phyloP scores from a whole-genome alignment of 2,797 vertebrate species.

The Buphagus erythrorhynchus region DNA sequence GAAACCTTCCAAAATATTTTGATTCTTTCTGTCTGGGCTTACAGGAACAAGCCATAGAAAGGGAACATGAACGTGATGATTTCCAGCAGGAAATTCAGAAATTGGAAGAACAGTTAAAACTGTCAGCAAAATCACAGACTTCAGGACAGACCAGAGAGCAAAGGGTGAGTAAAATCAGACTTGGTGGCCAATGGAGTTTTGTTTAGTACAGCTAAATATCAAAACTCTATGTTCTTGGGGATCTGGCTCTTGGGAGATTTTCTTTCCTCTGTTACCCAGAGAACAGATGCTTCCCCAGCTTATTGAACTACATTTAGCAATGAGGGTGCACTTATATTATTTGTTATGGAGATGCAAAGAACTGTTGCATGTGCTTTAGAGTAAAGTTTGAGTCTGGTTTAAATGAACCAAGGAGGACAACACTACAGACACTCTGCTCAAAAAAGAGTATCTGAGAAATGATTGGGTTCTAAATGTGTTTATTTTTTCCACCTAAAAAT shows the following conservation, averaged over 20 bases:
- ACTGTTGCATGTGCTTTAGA: not conserved
- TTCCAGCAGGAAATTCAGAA: slow-evolving; percentile 95
- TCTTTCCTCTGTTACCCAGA: not conserved
- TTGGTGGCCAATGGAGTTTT: not conserved
- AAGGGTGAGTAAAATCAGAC: slow-evolving; percentile 39
- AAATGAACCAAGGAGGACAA: not conserved
- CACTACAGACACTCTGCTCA: not conserved
- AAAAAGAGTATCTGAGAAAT: not conserved
- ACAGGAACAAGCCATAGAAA: slow-evolving; percentile 93
- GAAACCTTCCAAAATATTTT: not conserved
- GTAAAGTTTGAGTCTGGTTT: not conserved
- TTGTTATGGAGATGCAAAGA: not conserved
- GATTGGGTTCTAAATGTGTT: not conserved
- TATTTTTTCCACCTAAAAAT: not conserved
- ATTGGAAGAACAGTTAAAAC: slow-evolving; percentile 86
- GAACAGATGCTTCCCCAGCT: not conserved
- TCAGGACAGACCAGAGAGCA: slow-evolving; percentile 62
- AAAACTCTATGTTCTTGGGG: not conserved
- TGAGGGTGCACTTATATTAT: not conserved
- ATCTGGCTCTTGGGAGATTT: not conserved
- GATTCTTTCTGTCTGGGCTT: not conserved
- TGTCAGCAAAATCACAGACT: slow-evolving; percentile 64
- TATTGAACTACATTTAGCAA: not conserved
- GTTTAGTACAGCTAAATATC: not conserved
- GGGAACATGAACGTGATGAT: slow-evolving; percentile 96